Conservation (phyloP, 92 coral and sea anemone species). For the Umimayanthus chanpuru region DNA sequence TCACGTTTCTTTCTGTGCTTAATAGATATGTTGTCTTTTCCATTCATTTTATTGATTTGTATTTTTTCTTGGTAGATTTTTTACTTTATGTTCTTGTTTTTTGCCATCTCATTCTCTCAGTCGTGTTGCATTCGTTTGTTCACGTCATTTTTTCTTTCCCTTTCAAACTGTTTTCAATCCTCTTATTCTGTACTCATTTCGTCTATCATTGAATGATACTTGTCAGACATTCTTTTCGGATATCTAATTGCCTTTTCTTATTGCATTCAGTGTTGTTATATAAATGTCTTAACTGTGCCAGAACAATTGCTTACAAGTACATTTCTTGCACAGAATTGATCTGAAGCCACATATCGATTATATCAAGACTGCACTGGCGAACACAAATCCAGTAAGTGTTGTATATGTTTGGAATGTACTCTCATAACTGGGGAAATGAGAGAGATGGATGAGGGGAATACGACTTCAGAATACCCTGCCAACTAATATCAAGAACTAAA, state of each 20-base stretch:
- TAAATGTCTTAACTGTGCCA: too few species aligned
- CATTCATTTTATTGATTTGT: neutral
- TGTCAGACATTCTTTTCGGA: neutral
- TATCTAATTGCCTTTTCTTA: neutral
- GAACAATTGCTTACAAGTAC: too few species aligned
- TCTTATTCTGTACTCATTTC: neutral
- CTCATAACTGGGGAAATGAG: neutral
- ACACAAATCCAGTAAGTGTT: slow-evolving; percentile 91
- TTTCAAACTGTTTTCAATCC: neutral
- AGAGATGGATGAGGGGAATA: too few species aligned
- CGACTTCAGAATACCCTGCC: too few species aligned
- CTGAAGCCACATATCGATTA: slow-evolving; percentile 92
- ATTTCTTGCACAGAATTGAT: slow-evolving; percentile 70
- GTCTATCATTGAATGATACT: neutral
- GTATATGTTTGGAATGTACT: neutral
- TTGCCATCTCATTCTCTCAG: neutral
- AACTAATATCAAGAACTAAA: too few species aligned
- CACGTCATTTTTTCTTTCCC: neutral
- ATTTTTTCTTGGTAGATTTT: neutral
- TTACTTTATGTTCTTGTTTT: neutral
- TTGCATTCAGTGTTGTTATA: neutral
- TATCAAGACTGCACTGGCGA: slow-evolving; percentile 81
- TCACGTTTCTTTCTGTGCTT: neutral
- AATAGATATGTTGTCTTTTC: neutral
- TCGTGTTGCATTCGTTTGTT: neutral